Evolutionary conservation across 2,888 invertebrate genomes (phyloP), one percentile per base, ranked within the genome.

Genomic region (Agrilus mali): DNA sequence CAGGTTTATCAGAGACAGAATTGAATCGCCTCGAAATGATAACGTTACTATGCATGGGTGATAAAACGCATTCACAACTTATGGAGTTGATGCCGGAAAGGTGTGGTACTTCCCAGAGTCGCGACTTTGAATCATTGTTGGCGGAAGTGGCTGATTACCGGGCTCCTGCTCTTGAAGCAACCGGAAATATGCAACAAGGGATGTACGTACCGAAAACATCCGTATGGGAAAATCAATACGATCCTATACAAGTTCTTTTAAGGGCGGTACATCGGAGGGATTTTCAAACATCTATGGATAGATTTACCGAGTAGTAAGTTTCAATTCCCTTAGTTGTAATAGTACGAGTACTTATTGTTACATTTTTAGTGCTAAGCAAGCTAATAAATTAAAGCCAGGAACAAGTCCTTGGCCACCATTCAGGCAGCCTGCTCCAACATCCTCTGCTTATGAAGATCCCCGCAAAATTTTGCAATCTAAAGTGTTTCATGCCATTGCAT

Each of bases 11-110:
- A 12, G 80, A 82, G 55, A 69, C 73, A 6, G 78, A 75, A 49
- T 63, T 80, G n/a, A 67, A 67, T 17, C 77, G 88, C 33, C 71
- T 92, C 50, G 96, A 97, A 71, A 92, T 97, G 75, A 86, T 92
- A 47, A 89, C 94, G 1, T 70, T 95, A 40, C 70, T 97, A 38
- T 92, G 94, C 53, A 93, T 94, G 64, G 84, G 86, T 32, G 94
- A 96, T 67, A 89, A 92, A 66, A 95, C 95, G 0, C 95, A 96
- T 70, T 93, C 92, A 51, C 94, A 95, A 63, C 72, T 97, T 38
- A 80, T 92, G 67, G 96, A 96, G 66, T 71, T 89, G 45, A 90
- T 97, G 87, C 96, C 96, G 0, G 96, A 96, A 69, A 75, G 92
- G 16, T 93, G 92, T 50, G 93, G 93, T n/a, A 88, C 86, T 56